phyloP scores from a whole-genome alignment of 2,888 invertebrate species.

The Andrena bicolor region DNA sequence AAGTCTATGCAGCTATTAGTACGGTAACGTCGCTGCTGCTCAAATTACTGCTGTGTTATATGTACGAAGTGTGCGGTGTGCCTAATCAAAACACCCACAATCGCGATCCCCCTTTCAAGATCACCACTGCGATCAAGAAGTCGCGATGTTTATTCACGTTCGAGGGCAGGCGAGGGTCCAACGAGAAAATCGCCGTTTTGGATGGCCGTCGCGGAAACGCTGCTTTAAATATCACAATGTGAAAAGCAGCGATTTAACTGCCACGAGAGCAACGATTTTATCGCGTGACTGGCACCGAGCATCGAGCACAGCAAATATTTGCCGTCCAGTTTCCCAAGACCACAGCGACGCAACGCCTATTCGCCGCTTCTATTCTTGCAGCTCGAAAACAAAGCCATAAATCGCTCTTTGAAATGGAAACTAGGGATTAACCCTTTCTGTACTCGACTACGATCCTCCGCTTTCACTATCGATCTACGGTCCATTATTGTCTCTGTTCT shows the following conservation, averaged over 20 bases:
- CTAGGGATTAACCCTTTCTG: no score
- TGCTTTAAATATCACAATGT: slow-evolving; percentile 41
- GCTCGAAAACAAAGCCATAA: slow-evolving; percentile 24
- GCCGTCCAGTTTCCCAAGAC: slow-evolving; percentile 38
- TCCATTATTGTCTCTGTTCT: no score
- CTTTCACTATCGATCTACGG: no score
- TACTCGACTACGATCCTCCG: no score
- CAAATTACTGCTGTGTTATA: no score
- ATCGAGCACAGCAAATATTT: slow-evolving; percentile 47
- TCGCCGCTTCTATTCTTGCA: slow-evolving; percentile 11
- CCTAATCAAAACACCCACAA: neutral
- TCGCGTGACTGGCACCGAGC: slow-evolving; percentile 46
- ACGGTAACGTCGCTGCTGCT: neutral
- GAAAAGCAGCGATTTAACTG: slow-evolving; percentile 26
- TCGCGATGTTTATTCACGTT: neutral
- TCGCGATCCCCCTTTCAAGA: neutral
- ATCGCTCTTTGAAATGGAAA: slow-evolving; percentile 2
- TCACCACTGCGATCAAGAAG: neutral
- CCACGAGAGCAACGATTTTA: slow-evolving; percentile 37
- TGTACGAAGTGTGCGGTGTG: neutral
- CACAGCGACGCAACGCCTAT: neutral
- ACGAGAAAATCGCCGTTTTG: slow-evolving; percentile 18
- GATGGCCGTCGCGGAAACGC: neutral
- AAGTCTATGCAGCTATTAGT: neutral
- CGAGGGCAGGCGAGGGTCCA: neutral